phyloP scores from a whole-genome alignment of 2,113 vertebrate genomes.

The Halichoerus grypus region DNA sequence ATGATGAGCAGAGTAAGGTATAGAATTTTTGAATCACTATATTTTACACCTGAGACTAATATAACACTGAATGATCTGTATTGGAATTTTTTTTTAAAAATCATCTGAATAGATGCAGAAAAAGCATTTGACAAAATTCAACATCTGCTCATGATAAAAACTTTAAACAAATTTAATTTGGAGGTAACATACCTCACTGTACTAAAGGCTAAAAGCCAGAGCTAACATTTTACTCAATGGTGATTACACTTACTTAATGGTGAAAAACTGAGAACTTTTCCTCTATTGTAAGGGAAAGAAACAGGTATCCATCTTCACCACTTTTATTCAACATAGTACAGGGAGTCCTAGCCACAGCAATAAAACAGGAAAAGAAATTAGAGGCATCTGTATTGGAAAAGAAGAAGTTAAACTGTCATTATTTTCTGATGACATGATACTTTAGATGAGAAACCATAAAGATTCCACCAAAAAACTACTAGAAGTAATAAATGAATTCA shows the following conservation, averaged over 20 bases:
- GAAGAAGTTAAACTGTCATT: background rate
- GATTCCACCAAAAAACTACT: background rate
- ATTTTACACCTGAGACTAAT: background rate
- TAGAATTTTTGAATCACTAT: background rate
- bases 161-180: background rate
- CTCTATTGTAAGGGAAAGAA: background rate
- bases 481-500: background rate
- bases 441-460: background rate
- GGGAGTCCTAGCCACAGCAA: background rate
- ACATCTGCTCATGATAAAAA: background rate
- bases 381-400: background rate
- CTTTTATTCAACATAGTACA: background rate
- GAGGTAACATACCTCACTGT: background rate
- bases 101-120: background rate
- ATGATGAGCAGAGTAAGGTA: background rate
- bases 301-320: background rate
- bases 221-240: background rate
- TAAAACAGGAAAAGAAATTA: background rate
- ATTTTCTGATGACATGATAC: background rate
- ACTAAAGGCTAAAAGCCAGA: background rate
- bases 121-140: background rate
- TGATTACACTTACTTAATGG: background rate
- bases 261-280: background rate
- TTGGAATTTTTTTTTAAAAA: background rate
- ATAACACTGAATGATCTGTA: background rate